Evolutionary conservation across 2,888 invertebrate species (phyloP).

Genomic region (Euplagia quadripunctaria): DNA sequence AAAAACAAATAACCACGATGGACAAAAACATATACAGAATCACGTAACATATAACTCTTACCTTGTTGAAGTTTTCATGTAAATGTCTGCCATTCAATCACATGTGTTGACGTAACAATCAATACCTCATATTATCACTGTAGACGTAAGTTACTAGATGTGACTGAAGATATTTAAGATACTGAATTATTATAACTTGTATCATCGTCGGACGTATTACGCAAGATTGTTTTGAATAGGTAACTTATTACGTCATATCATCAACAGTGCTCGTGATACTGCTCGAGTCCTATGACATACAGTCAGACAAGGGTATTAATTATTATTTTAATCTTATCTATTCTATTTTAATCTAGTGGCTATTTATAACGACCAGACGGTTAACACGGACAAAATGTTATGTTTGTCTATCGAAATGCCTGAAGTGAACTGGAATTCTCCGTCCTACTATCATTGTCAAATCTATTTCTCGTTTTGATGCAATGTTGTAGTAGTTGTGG

Average conservation of each 20-base stretch:
- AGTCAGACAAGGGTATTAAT: background rate
- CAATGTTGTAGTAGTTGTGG: too few relatives aligned
- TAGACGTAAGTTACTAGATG: background rate
- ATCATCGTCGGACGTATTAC: constrained; percentile 1
- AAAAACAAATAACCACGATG: background rate
- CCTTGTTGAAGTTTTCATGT: background rate
- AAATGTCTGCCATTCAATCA: background rate
- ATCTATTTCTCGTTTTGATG: too few relatives aligned
- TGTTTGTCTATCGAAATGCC: background rate
- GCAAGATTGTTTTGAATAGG: constrained; percentile 15
- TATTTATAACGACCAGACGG: background rate
- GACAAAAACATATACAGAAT: background rate
- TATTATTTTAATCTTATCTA: background rate
- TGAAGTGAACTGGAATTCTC: too few relatives aligned
- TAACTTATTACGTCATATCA: background rate
- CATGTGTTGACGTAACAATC: background rate
- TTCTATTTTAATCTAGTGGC: background rate
- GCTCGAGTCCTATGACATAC: background rate
- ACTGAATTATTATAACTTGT: background rate
- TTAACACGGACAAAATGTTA: background rate
- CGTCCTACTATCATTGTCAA: too few relatives aligned
- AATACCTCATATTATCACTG: background rate
- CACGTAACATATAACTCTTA: background rate
- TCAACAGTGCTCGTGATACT: background rate
- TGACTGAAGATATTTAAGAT: background rate